Conservation (phyloP, 2,888 invertebrate genomes). For the Galerucella nymphaeae region DNA sequence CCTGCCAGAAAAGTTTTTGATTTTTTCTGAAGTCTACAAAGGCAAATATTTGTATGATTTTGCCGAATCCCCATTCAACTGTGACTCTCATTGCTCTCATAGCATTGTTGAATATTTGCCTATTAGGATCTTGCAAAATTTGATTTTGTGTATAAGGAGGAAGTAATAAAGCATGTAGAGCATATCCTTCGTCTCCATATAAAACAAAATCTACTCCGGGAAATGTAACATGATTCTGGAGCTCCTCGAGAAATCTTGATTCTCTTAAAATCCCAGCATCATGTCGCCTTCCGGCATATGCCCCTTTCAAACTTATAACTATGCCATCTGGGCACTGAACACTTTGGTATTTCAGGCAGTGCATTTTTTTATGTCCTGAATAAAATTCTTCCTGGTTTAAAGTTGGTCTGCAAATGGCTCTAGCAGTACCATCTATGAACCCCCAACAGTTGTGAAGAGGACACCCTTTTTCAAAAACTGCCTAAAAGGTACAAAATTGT, state of each 20-base stretch:
- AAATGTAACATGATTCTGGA: constrained; percentile 27
- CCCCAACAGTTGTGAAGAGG: too few species aligned
- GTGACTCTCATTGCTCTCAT: constrained; percentile 38
- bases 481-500: too few species aligned
- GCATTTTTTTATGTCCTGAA: too few species aligned
- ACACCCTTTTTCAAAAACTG: too few species aligned
- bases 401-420: too few species aligned
- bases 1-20: constrained; percentile 41
- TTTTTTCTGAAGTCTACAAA: constrained; percentile 29
- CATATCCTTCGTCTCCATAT: constrained; percentile 32
- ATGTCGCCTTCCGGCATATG: background rate
- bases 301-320: too few species aligned
- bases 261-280: constrained; percentile 28
- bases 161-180: constrained; percentile 29
- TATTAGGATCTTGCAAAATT: constrained; percentile 30
- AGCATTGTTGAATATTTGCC: constrained; percentile 33
- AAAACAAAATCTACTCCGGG: constrained; percentile 29
- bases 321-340: too few species aligned
- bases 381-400: too few species aligned
- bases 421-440: too few species aligned
- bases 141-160: constrained; percentile 27
- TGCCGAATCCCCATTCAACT: constrained; percentile 47
- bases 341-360: too few species aligned
- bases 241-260: constrained; percentile 22
- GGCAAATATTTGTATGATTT: constrained; percentile 39